Evolutionary conservation across 2,888 invertebrate species (phyloP), one percentile per base, ranked within the genome.

Genomic region (Mesoligia furuncula): DNA sequence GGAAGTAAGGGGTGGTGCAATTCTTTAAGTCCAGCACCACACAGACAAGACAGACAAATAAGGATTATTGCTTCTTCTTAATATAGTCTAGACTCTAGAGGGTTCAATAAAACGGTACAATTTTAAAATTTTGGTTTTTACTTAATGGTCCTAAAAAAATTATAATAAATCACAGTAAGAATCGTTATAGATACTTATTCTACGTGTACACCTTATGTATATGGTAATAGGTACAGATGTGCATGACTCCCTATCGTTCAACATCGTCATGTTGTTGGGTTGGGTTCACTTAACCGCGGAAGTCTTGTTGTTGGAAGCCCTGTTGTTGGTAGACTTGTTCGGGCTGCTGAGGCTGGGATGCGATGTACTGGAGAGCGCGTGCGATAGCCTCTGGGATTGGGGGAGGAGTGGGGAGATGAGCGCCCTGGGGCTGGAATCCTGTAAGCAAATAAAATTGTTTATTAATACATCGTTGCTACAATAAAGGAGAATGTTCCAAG

Each of bases 361-460:
- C 91, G 90, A 95, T 96, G 92, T 93, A 94, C 81, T 95, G 95
- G 31, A 97, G 95, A 24, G 97, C 92, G 76, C 97, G 97, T 82
- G 92, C 93, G 90, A 97, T 97, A 42, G 97, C 97, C 79, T 96
- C 97, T 20, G 97, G 97, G 90, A 97, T 97, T 45, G 97, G 97
- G 36, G 97, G 97, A 80, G 97, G 97, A n/a, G 97, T 97, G 68
- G 97, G 97, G 74, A 97, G 91, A 83, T 97, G 97, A 66, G 97
- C 97, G 48, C 97, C 97, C 84, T 97, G 95, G 54, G 97, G 95
- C 73, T 96, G 97, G 97, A 97, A 97, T 92, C 97, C 97, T 96
- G 93, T 27, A 84, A 90, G 77, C 54, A 86, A 80, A 79, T 31
- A 31, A 80, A 78, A 79, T 51, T 0, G 0, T 36, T 59, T 7